Base-by-base conservation (phyloP, 1,140 invertebrate species). In the Eumeta japonica region DNA sequence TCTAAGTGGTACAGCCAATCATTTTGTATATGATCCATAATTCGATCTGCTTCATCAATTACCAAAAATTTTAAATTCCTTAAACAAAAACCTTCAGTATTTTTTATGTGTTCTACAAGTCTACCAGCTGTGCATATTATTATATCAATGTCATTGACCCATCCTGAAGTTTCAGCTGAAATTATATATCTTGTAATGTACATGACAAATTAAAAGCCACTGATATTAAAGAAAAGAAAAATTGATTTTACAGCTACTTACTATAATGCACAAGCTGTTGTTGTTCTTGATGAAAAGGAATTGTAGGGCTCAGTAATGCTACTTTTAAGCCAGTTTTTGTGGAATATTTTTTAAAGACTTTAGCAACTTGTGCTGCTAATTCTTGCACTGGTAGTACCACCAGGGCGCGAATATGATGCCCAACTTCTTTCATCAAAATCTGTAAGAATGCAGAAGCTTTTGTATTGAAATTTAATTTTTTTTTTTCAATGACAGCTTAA, bases 1-100 rank as follows among this genome's bases (percentile, higher is more conserved):
- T 84, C 80, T 32, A 85, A 58, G 65, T 90, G 82, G 55, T 85
- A 79, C 2, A 96, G 72, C 92, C 92, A 96, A 59, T 94, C 87
- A 54, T 90, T 86, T 64, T 95, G 87, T 13, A 94, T 81, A 52
- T 91, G 88, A 49, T 96, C 90, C 73, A 95, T 86, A 43, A 94
- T 87, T 46, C 91, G 79, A 76, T 99, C 96, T 9, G 95, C 95
- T 79, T 99, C 95, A 73, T 99, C 96, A 36, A 97, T 89, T 1
- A 97, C 84, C 33, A 98, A 71, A 76, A 90, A 97, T 58, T 86
- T 79, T 0, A 98, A 76, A 50, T 83, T 61, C 48, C 83, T 78
- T 10, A 98, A 72, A 45, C 83, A 82, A 67, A 98, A 94, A n/a
- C 92, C 92, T 52, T 83, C 64, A 1, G 92, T 96, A 38, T 83